A percentile compares a stretch with the other conserved stretches of the same genome.
phyloP scores from a whole-genome alignment of 2,113 vertebrate genomes.

The Tupaia chinensis region DNA sequence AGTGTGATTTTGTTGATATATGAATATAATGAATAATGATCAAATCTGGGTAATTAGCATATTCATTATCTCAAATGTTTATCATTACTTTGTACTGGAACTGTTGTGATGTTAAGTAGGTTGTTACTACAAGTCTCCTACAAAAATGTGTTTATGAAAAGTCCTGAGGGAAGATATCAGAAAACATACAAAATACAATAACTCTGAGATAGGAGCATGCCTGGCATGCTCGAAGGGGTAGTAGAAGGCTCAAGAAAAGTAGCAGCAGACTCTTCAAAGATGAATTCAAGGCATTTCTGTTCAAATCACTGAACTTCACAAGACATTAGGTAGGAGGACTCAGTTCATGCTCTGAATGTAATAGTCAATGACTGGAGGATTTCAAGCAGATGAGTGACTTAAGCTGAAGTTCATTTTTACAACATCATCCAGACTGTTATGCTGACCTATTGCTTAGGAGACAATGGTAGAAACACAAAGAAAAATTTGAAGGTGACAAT shows the following conservation, averaged over 20 bases:
- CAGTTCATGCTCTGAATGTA: background rate
- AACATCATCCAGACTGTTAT: background rate
- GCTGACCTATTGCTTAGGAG: background rate
- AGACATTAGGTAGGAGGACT: background rate
- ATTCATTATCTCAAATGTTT: too few relatives aligned
- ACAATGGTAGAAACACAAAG: background rate
- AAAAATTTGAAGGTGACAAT: background rate
- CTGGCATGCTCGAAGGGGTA: background rate
- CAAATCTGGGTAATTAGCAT: too few relatives aligned
- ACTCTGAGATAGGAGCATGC: background rate
- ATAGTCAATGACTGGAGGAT: background rate
- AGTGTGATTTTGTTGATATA: too few relatives aligned
- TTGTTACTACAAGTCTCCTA: background rate
- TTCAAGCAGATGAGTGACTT: background rate
- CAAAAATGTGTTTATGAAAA: background rate
- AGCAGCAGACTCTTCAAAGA: background rate
- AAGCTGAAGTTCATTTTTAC: background rate
- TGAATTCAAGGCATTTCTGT: background rate
- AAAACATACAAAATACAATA: background rate
- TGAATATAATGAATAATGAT: too few relatives aligned
- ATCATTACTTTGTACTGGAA: too few relatives aligned
- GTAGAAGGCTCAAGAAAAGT: background rate
- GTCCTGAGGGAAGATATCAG: background rate
- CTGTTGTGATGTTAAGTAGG: background rate
- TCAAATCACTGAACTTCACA: background rate